A percentile compares a stretch with the other conserved stretches of the same genome.
Conservation (phyloP, 2,888 invertebrate genomes). For the Micropterix aruncella region DNA sequence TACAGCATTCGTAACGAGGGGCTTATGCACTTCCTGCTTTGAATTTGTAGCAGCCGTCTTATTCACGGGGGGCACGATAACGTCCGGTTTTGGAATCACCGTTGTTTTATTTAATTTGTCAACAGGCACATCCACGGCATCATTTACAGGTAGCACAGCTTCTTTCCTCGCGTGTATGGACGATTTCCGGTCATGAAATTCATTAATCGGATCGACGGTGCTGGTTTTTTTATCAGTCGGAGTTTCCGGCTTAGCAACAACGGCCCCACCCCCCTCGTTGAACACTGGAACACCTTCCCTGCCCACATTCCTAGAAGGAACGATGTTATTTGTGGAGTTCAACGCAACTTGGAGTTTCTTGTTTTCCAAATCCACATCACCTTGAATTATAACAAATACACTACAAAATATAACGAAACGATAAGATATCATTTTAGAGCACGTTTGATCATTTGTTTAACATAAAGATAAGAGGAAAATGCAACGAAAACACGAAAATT, state of each 20-base stretch:
- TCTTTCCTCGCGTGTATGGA: not conserved
- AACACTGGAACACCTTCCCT: not conserved
- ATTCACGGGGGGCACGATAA: not conserved
- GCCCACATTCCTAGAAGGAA: not conserved
- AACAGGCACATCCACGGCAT: too few relatives aligned
- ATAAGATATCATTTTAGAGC: too few relatives aligned
- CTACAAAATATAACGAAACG: too few relatives aligned
- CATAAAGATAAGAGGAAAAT: too few relatives aligned
- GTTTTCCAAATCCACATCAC: too few relatives aligned
- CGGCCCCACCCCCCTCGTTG: not conserved
- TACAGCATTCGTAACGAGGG: not conserved
- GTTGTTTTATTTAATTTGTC: not conserved
- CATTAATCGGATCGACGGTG: not conserved
- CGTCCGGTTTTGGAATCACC: not conserved
- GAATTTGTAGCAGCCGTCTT: too few relatives aligned
- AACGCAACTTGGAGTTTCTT: not conserved
- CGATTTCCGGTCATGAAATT: not conserved
- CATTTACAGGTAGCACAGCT: too few relatives aligned
- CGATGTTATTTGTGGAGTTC: not conserved
- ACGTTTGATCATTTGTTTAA: too few relatives aligned
- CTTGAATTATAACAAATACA: too few relatives aligned
- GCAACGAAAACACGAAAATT: too few relatives aligned
- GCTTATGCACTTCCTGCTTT: not conserved
- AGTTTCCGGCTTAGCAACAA: not conserved
- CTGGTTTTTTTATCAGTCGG: not conserved